Evolutionary conservation across 35 echinoderm and acorn worm species (phyloP), one percentile per base, ranked within the genome.

Genomic region (Anneissia japonica): DNA sequence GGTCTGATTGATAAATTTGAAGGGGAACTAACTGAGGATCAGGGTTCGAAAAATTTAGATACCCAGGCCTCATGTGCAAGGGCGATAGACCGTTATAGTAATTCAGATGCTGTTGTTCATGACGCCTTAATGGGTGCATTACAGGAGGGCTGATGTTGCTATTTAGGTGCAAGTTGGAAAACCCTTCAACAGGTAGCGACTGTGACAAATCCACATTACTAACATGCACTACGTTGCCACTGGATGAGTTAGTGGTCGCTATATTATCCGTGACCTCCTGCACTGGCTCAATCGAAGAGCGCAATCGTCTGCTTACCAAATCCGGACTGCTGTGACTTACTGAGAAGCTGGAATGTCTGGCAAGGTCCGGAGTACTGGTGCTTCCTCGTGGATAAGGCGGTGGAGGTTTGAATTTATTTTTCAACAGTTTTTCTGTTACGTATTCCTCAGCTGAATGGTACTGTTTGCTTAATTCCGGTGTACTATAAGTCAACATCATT

Each of bases 301-400:
- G 73, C 84, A 99, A 77, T 43, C 88, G 38, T 46, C 87, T 87
- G 56, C 89, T 88, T 30, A 99, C 92, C 30, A 99, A 88, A 81
- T 99, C 96, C 0, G 96, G 96, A 82, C 96, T 99, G 72, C 96
- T 99, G 76, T 92, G 94, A 80, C 92, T 99, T 35, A 97, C 86
- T n/a, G 86, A 74, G 81, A 91, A 91, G 74, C 91, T 91, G 51
- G 77, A 83, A 51, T 99, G 96, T 30, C 89, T 82, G 0, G 96
- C 91, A 40, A 99, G 89, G 74, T 99, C 92, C 26, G 96, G 96
- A 0, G 96, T 99, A 35, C 96, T 99, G 9, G 92, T 93, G 79
- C 96, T 94, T 32, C 91, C 91, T 30, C 96, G 81, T 31, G 96
- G 96, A 56, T 99, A 99, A 6, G 92, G 91, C 19, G 96, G 96